Evolutionary conservation across 2,113 vertebrate species (phyloP), one percentile per base, ranked within the genome.

Genomic region (Phasianus colchicus): DNA sequence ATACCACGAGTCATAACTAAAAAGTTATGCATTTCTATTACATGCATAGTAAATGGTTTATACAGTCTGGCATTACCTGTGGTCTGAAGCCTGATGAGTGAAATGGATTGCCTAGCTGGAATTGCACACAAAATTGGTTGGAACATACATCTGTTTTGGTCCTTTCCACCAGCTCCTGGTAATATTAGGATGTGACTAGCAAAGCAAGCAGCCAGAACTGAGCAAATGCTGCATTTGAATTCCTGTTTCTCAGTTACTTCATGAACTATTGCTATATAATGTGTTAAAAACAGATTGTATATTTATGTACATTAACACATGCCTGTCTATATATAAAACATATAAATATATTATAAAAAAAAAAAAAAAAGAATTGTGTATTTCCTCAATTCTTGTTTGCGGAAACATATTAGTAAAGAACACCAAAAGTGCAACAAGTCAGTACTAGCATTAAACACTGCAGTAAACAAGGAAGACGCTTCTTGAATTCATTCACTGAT

Each of bases 281-380:
- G 13, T 6, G 12, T 8, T 8, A 47, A 2, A 72, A 6, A n/a
- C 8, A 55, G 9, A 43, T 0, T 38, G 15, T 14, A 65, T 3
- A 34, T 47, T 22, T n/a, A 8, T 42, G 5, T 22, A 13, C 19
- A 34, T 21, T 5, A 32, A 57, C 32, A 21, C 4, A 5, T 60
- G 1, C 11, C 4, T 34, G 19, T 54, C 15, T 3, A n/a, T 45
- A 30, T 32, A 8, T 18, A 58, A 58, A 58, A 36, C 9, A 48
- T 7, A n/a, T 32, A 57, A 32, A 57, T 34, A 7, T 58, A 0
- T 29, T 19, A 14, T 19, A 14, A 6, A 16, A 32, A 32, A 57
- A n/a, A 40, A n/a, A n/a, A 50, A 16, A 61, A 25, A 22, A 29
- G 13, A 36, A 10, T 6, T 43, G 6, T 77, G 10, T 45, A 66